These are phyloP conservation scores for Cichlasoma orientale DNA, from an alignment of 2,797 vertebrate species.

Conservation along the genomic window DNA sequence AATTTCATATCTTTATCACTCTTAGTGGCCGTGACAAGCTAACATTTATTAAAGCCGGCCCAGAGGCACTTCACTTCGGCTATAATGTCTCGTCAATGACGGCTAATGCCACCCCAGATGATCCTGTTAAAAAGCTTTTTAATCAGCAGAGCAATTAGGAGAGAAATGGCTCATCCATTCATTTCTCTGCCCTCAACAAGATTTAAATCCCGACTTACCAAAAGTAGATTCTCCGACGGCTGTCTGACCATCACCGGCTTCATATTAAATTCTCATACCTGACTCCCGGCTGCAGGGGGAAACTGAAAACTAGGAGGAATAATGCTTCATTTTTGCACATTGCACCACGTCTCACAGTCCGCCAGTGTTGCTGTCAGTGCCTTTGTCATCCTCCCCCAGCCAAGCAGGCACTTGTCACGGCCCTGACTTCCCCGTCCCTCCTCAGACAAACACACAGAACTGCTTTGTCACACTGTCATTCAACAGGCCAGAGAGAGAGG, in stretches of 20 bases:
- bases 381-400: slow-evolving; percentile 32
- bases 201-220: slow-evolving; percentile 18
- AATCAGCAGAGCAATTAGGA: slow-evolving; percentile 45
- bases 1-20: slow-evolving; percentile 31
- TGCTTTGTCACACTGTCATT: slow-evolving; percentile 52
- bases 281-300: not conserved
- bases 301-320: not conserved
- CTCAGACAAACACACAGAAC: slow-evolving; percentile 35
- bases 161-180: slow-evolving; percentile 1
- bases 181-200: not conserved
- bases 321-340: slow-evolving; percentile 22
- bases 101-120: slow-evolving; percentile 36
- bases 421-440: slow-evolving; percentile 25
- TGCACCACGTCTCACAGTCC: slow-evolving; percentile 3
- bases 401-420: slow-evolving; percentile 40
- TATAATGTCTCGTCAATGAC: slow-evolving; percentile 42
- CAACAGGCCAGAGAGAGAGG: slow-evolving; percentile 23
- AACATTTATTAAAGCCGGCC: slow-evolving; percentile 51
- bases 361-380: not conserved
- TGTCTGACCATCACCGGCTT: not conserved
- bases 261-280: not conserved
- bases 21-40: slow-evolving; percentile 37
- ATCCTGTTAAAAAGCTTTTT: slow-evolving; percentile 60
- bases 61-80: slow-evolving; percentile 36
- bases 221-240: not conserved